Percentiles rank a stretch among this genome's conserved stretches.
phyloP scores from a whole-genome alignment of 2,888 invertebrate species.

The Phasia obesa region DNA sequence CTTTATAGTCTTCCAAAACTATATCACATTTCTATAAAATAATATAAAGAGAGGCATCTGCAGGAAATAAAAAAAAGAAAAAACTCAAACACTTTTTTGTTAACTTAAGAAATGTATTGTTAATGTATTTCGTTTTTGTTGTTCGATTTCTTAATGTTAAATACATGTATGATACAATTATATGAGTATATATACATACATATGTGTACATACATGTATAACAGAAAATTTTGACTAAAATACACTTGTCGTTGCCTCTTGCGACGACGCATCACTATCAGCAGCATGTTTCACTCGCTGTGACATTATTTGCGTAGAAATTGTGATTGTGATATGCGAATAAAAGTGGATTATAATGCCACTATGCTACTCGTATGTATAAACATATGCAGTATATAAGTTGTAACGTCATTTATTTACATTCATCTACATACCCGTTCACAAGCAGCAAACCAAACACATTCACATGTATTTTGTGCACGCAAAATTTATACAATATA shows the following conservation, averaged over 20 bases:
- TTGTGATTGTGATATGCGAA: slow-evolving; percentile 76
- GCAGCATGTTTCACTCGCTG: slow-evolving; percentile 49
- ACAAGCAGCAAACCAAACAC: slow-evolving; percentile 4
- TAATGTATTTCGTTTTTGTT: slow-evolving; percentile 58
- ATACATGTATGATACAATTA: slow-evolving; percentile 11
- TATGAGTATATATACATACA: neutral
- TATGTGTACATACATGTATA: neutral
- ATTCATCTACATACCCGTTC: neutral
- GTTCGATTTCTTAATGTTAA: slow-evolving; percentile 48
- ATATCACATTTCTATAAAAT: no score
- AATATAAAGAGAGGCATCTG: slow-evolving; percentile 4
- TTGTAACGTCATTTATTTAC: slow-evolving; percentile 19
- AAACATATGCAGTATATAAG: neutral
- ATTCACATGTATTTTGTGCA: neutral
- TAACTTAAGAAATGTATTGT: slow-evolving; percentile 35
- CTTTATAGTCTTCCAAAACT: no score
- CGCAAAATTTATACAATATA: slow-evolving; percentile 44
- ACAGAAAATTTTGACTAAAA: slow-evolving; percentile 53
- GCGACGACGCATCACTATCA: slow-evolving; percentile 57
- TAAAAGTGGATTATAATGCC: slow-evolving; percentile 78
- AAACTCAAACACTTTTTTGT: slow-evolving; percentile 31
- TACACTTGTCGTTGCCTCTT: slow-evolving; percentile 60
- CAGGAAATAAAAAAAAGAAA: slow-evolving; percentile 15
- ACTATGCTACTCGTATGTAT: slow-evolving; percentile 56
- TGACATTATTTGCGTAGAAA: slow-evolving; percentile 71